These are phyloP conservation scores for Gambusia yucatana DNA, from an alignment of 2,797 vertebrate genomes.

Conservation along the genomic window DNA sequence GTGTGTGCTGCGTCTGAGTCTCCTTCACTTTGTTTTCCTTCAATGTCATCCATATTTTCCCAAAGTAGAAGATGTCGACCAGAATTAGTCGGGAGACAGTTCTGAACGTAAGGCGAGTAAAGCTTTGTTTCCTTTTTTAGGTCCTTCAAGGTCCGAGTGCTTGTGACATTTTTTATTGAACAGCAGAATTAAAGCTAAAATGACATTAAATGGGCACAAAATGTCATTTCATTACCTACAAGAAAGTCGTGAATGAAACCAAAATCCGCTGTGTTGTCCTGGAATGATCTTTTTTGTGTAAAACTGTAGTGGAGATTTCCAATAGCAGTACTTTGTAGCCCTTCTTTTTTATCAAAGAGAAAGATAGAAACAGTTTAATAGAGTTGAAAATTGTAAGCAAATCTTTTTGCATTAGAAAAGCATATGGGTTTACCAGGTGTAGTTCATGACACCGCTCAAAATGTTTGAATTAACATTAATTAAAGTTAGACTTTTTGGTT, in stretches of 20 bases:
- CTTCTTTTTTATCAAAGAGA: neutral
- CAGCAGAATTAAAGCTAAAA: neutral
- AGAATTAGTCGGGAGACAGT: neutral
- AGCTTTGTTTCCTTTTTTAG: neutral
- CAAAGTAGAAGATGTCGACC: conserved; percentile 8
- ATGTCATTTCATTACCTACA: neutral
- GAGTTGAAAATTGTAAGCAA: neutral
- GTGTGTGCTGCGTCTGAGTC: conserved; percentile 30
- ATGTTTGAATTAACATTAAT: neutral
- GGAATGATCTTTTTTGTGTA: neutral
- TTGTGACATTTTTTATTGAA: neutral
- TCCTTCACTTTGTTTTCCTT: conserved; percentile 37
- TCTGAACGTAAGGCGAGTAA: neutral
- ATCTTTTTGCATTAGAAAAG: neutral
- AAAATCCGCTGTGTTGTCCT: neutral
- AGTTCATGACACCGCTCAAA: neutral
- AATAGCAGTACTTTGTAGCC: neutral
- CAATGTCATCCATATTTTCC: conserved; percentile 40
- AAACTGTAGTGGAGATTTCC: neutral
- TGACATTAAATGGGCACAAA: neutral
- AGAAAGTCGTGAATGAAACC: neutral
- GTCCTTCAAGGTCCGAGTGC: neutral
- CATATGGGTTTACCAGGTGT: neutral
- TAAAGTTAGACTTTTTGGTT: neutral
- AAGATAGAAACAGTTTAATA: neutral